Percentiles rank a stretch among this genome's conserved stretches.
phyloP scores from a whole-genome alignment of 2,113 vertebrate species.

The Probosciger aterrimus region DNA sequence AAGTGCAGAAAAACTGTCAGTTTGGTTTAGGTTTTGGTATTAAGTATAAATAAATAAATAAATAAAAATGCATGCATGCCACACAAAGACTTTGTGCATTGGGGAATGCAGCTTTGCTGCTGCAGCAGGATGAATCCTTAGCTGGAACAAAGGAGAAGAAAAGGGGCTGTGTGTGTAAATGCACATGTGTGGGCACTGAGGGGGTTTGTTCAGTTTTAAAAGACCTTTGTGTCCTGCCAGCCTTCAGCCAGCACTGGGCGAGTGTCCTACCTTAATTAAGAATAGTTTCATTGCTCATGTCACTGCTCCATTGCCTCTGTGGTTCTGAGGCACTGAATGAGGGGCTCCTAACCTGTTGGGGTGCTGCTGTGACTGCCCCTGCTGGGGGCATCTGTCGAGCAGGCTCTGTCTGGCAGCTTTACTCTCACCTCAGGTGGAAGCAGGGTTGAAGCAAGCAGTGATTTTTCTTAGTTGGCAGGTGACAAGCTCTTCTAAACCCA shows the following conservation, averaged over 20 bases:
- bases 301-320: not conserved
- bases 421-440: not conserved
- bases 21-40: not conserved
- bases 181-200: slow-evolving; percentile 11
- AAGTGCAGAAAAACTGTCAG: not conserved
- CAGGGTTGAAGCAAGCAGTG: not conserved
- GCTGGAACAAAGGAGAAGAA: not conserved
- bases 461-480: not conserved
- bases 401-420: not conserved
- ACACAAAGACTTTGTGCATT: not conserved
- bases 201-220: not conserved
- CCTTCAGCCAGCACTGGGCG: not conserved
- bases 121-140: not conserved
- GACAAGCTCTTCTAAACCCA: not conserved
- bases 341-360: not conserved
- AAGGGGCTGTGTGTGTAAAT: not conserved
- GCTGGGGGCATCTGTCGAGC: not conserved
- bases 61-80: not conserved
- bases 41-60: not conserved
- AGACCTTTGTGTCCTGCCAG: not conserved
- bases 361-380: not conserved
- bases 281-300: not conserved
- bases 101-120: not conserved
- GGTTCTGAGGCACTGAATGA: not conserved
- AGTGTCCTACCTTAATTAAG: not conserved